phyloP scores from a whole-genome alignment of 2,888 invertebrate genomes.

The Globia sparganii region DNA sequence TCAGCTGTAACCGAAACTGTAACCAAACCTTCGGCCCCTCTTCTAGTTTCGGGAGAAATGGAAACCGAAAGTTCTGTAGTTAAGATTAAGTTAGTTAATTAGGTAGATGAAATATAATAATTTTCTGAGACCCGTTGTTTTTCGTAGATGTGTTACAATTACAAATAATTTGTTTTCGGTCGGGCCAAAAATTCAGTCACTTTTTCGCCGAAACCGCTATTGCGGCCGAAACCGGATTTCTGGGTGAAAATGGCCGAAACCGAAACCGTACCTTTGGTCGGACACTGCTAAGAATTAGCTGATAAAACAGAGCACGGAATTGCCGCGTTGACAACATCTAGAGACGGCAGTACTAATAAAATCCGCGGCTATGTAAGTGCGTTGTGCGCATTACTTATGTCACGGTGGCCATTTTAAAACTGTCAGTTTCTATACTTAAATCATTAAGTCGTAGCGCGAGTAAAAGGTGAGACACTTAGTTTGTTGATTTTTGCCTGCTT shows the following conservation, averaged over 20 bases:
- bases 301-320: background rate
- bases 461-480: too few relatives aligned
- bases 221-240: background rate
- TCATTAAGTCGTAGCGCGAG: background rate
- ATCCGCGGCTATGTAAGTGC: background rate
- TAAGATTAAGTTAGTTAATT: too few relatives aligned
- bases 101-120: too few relatives aligned
- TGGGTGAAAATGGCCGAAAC: background rate
- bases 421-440: background rate
- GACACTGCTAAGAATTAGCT: background rate
- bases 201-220: background rate
- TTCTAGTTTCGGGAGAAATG: background rate
- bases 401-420: background rate
- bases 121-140: background rate
- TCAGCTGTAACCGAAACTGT: background rate
- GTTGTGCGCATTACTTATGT: background rate
- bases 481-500: background rate
- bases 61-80: background rate
- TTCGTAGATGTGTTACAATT: background rate
- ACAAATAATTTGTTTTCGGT: background rate
- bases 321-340: background rate
- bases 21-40: background rate
- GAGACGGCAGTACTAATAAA: background rate
- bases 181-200: background rate
- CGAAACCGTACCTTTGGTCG: background rate